A percentile compares a stretch with the other conserved stretches of the same genome.
These are phyloP conservation scores for Xiphorhynchus erythropygius DNA, from an alignment of 2,797 vertebrate species.

Conservation along the genomic window DNA sequence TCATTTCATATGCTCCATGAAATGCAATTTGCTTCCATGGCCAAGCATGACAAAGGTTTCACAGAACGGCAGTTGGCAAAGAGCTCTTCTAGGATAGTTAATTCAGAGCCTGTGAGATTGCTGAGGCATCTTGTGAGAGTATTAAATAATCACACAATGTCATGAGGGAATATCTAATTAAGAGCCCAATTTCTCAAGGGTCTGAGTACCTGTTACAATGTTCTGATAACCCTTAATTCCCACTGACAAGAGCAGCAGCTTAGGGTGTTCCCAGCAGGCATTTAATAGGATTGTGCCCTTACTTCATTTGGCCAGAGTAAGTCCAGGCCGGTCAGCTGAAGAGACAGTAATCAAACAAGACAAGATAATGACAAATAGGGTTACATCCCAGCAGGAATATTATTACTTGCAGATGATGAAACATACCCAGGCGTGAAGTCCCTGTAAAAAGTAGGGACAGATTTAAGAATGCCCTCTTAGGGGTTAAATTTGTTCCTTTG, in stretches of 20 bases:
- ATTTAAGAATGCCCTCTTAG: neutral
- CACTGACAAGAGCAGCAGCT: neutral
- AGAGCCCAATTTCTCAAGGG: slow-evolving; percentile 23
- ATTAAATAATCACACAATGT: slow-evolving; percentile 40
- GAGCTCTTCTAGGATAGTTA: slow-evolving; percentile 14
- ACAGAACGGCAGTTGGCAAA: neutral
- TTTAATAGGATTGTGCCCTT: slow-evolving; percentile 32
- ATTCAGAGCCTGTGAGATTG: slow-evolving; percentile 19
- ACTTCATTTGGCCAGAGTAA: slow-evolving; percentile 2
- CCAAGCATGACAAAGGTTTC: slow-evolving; percentile 48
- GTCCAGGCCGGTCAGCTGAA: slow-evolving; percentile 7
- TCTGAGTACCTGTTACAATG: slow-evolving; percentile 20
- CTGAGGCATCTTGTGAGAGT: slow-evolving; percentile 14
- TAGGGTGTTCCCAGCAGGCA: slow-evolving; percentile 22
- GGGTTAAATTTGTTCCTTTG: neutral
- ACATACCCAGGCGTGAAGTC: neutral
- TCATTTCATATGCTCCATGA: slow-evolving; percentile 35
- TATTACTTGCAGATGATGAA: neutral
- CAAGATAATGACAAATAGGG: slow-evolving; percentile 27
- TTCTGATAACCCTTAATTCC: slow-evolving; percentile 7
- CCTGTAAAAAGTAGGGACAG: neutral
- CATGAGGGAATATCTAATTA: slow-evolving; percentile 47
- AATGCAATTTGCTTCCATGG: slow-evolving; percentile 54
- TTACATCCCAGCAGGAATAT: neutral
- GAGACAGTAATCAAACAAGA: slow-evolving; percentile 28